Evolutionary conservation across 1,140 invertebrate genomes (phyloP).

Genomic region (Galleria mellonella): DNA sequence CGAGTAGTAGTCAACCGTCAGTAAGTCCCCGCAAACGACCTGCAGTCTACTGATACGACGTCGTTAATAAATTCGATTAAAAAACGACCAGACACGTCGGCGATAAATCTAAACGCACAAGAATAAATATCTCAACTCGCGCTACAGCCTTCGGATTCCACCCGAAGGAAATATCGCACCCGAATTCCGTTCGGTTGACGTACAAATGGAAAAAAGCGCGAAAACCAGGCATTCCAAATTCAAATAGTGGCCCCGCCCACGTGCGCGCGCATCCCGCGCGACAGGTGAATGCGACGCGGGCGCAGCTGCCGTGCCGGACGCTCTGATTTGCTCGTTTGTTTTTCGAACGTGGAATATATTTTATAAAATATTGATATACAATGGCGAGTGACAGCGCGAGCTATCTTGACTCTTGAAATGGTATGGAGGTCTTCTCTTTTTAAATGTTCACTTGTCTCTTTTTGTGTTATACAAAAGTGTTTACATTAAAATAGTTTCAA

Average conservation of each 20-base stretch:
- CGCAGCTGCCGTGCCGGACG: slow-evolving; percentile 36
- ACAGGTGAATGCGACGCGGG: slow-evolving; percentile 60
- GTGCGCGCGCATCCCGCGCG: slow-evolving; percentile 30
- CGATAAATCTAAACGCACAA: slow-evolving; percentile 45
- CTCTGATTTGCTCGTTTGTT: slow-evolving; percentile 46
- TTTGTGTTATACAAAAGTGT: neutral
- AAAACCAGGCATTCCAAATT: slow-evolving; percentile 36
- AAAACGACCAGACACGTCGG: slow-evolving; percentile 24
- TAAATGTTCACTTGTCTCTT: slow-evolving; percentile 9
- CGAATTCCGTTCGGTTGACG: slow-evolving; percentile 57
- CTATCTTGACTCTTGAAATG: slow-evolving; percentile 12
- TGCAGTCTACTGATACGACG: slow-evolving; percentile 25
- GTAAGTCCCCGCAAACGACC: slow-evolving; percentile 4
- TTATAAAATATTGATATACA: slow-evolving; percentile 48
- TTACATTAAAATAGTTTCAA: no score
- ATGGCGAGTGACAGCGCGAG: slow-evolving; percentile 35
- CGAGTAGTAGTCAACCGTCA: no score
- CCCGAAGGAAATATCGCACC: slow-evolving; percentile 64
- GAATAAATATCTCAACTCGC: slow-evolving; percentile 54
- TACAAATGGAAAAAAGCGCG: slow-evolving; percentile 54
- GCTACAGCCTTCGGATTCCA: slow-evolving; percentile 59
- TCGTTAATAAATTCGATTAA: slow-evolving; percentile 42
- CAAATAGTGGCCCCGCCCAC: slow-evolving; percentile 37
- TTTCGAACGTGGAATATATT: slow-evolving; percentile 52
- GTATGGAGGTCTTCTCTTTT: slow-evolving; percentile 16